Base-by-base conservation (phyloP, 2,888 invertebrate genomes). In the Sycophila texana region DNA sequence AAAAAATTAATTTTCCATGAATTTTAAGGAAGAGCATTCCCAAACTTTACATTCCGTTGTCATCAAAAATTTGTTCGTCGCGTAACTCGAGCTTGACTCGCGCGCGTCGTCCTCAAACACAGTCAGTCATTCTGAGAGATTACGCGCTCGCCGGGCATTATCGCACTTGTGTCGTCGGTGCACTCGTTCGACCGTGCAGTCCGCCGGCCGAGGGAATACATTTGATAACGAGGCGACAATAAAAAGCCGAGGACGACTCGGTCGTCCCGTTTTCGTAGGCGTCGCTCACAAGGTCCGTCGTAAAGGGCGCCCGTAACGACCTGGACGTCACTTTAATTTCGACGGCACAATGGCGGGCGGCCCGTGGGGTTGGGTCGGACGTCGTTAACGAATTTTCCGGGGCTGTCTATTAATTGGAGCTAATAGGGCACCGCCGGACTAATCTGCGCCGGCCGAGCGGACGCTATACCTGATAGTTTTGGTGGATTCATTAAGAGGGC, bases 401-500 rank as follows among this genome's bases (percentile, higher is more conserved):
- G 18, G 20, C 0, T 1, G 67, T n/a, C 67, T 67, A 67, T 67
- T 67, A 67, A 67, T 67, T 55, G 30, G 39, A 5, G 22, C 67
- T 30, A 67, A 67, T 67, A 53, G 26, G 39, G 30, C 53, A 26
- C 51, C 53, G 53, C 3, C 5, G 2, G 22, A 18, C 53, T 65
- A 65, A 47, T 74, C 58, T 30, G 51, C 20, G 53, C 26, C 57
- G 0, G 55, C 58, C 51, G 51, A 4, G n/a, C 61, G 61, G 30
- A 30, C 39, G 4, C 57, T 39, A 39, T 39, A 39, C 39, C 18
- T 61, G 68, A 76, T 76, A 76, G 70, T 70, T 70, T 76, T 26
- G 55, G 60, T 14, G 51, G 76, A 70, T 70, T 68, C 70, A 71
- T 76, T 76, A 76, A 49, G 39, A 47, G 18, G n/a, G n/a, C n/a